Evolutionary conservation across 2,113 vertebrate species (phyloP).

Genomic region (Tupaia tana): DNA sequence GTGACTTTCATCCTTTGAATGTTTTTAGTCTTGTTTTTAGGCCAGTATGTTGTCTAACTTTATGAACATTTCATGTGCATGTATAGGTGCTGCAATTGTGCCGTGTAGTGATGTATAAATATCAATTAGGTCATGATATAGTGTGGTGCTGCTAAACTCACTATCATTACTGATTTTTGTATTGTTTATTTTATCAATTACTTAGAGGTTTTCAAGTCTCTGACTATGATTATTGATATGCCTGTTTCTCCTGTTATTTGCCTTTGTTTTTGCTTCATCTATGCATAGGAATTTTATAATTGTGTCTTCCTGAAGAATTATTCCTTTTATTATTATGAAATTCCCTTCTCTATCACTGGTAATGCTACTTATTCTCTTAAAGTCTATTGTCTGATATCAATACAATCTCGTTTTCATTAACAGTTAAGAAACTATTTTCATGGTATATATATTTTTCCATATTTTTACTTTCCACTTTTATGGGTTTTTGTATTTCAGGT

Average conservation of each 20-base stretch:
- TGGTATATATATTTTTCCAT: not conserved
- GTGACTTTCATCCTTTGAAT: not conserved
- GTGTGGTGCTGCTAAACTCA: not conserved
- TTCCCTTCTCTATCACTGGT: not conserved
- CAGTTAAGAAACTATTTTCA: not conserved
- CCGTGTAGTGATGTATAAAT: not conserved
- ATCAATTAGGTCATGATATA: not conserved
- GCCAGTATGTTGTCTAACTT: not conserved
- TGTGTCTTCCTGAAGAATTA: not conserved
- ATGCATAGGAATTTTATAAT: not conserved
- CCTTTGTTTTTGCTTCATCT: not conserved
- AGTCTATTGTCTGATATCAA: not conserved
- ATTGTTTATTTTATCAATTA: not conserved
- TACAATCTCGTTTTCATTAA: not conserved
- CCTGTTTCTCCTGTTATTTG: not conserved
- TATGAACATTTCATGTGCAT: not conserved
- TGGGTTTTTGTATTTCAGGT: not conserved
- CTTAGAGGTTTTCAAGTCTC: not conserved
- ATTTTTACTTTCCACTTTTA: not conserved
- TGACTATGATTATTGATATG: not conserved
- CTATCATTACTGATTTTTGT: not conserved
- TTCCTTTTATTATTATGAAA: not conserved
- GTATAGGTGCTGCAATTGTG: not conserved
- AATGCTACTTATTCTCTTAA: not conserved
- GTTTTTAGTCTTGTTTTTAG: not conserved